phyloP scores from a whole-genome alignment of 1,140 invertebrate species.

The Phenacoccus solenopsis region DNA sequence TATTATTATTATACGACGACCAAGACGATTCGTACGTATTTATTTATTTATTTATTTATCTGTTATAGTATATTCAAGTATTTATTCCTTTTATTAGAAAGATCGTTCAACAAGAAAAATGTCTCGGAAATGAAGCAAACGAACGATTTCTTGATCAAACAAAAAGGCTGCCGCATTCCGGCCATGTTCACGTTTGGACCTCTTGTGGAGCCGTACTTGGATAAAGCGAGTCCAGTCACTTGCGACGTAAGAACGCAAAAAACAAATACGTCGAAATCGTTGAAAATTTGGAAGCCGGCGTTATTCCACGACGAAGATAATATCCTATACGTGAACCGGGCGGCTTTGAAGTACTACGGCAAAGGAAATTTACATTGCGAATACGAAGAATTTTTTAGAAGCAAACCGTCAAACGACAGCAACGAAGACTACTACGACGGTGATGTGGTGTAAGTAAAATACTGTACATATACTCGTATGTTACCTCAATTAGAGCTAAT shows the following conservation, averaged over 20 bases:
- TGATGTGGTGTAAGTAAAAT: not conserved
- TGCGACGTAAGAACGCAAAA: constrained; percentile 20
- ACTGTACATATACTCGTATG: too few relatives aligned
- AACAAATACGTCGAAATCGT: constrained; percentile 21
- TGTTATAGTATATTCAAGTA: too few relatives aligned
- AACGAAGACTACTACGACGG: not conserved
- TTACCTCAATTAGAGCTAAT: too few relatives aligned
- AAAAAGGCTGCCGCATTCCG: constrained; percentile 60
- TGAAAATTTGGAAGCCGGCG: constrained; percentile 24
- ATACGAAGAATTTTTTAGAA: not conserved
- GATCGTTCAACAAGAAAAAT: too few relatives aligned
- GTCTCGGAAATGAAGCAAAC: not conserved
- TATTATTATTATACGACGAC: too few relatives aligned
- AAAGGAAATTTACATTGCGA: constrained; percentile 20
- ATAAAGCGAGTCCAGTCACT: constrained; percentile 12
- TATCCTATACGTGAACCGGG: constrained; percentile 20
- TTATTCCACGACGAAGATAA: constrained; percentile 21
- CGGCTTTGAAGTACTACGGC: constrained; percentile 22
- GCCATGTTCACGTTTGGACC: constrained; percentile 55
- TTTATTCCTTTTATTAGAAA: too few relatives aligned
- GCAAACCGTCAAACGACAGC: not conserved
- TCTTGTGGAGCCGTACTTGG: constrained; percentile 21
- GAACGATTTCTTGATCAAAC: not conserved
- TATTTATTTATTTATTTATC: too few relatives aligned
- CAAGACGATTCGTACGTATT: too few relatives aligned